Percentiles rank a stretch among this genome's conserved stretches.
These are phyloP conservation scores for Nylanderia fulva DNA, from an alignment of 1,140 invertebrate species.

Conservation along the genomic window DNA sequence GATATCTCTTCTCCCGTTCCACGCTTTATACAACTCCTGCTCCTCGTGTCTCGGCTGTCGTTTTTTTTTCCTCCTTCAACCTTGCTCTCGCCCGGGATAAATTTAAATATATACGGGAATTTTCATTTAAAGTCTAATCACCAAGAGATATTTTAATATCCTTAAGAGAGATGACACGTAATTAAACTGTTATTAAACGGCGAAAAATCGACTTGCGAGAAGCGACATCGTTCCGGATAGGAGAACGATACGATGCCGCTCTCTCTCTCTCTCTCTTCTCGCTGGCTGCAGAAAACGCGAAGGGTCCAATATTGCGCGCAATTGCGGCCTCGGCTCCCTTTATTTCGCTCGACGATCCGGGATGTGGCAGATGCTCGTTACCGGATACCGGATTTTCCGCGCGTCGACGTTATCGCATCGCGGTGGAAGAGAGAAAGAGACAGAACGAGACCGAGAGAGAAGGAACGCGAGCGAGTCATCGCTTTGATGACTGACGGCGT, in stretches of 20 bases:
- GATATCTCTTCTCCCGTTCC: background rate
- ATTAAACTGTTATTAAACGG: slow-evolving; percentile 37
- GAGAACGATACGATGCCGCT: no score
- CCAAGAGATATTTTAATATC: slow-evolving; percentile 39
- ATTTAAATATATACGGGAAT: slow-evolving; percentile 14
- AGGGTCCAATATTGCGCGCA: background rate
- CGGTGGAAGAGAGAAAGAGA: no score
- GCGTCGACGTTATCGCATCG: slow-evolving; percentile 29
- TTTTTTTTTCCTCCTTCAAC: no score
- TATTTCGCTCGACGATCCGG: slow-evolving; percentile 2
- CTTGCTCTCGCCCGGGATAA: background rate
- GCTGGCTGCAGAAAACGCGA: background rate
- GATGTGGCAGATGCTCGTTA: slow-evolving; percentile 26
- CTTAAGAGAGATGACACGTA: slow-evolving; percentile 1
- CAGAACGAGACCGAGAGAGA: no score
- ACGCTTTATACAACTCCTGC: background rate
- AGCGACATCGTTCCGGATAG: background rate
- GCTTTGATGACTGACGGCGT: slow-evolving; percentile 44
- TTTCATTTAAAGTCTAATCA: slow-evolving; percentile 32
- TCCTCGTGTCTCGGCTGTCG: background rate
- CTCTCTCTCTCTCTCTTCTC: no score
- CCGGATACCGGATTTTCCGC: slow-evolving; percentile 36
- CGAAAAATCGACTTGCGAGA: slow-evolving; percentile 20
- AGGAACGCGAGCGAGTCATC: slow-evolving; percentile 23
- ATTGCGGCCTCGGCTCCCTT: background rate